Evolutionary conservation across 1,140 invertebrate species (phyloP), one percentile per base, ranked within the genome.

Genomic region (Mylabris phalerata): DNA sequence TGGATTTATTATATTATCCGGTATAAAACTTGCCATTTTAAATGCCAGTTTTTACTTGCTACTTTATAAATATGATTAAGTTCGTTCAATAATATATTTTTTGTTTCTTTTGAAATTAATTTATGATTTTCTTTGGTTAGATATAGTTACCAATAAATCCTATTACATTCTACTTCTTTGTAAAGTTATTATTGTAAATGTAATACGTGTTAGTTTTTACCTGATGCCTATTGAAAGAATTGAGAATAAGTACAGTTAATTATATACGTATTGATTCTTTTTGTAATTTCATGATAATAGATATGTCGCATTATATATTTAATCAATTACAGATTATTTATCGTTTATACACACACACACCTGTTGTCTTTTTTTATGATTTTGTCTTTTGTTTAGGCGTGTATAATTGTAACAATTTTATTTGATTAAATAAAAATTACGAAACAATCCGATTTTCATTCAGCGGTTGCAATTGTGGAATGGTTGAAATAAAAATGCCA

Each of bases 31-130:
- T 70, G 67, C 68, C 68, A 70, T 70, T 19, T 19, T 61, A 65
- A 64, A 66, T 68, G 69, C 69, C 69, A 71, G 69, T 71, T 69
- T 66, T 57, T 56, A 64, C 52, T 63, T 50, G 60, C 56, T 64
- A 25, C 57, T 48, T 45, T 63, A 59, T 60, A 62, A 41, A 49
- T 60, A 50, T 51, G 60, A 55, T 59, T 61, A 60, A 61, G 51
- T 63, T 67, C 32, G 19, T 19, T 19, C 19, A 19, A 19, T 13
- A 13, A 13, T 13, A 13, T 13, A 13, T 13, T 13, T 32, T 7
- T 32, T 32, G 32, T 4, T 32, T 32, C 32, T 4, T 32, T 4
- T 5, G 32, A 32, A 32, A 32, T 63, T 65, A 59, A 55, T 48
- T 57, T 59, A 57, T 58, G 48, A 19, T 19, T 19, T 19, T 19